These are phyloP conservation scores for Mus musculus DNA, from an alignment of 2,113 vertebrate genomes.

Conservation along the genomic window DNA sequence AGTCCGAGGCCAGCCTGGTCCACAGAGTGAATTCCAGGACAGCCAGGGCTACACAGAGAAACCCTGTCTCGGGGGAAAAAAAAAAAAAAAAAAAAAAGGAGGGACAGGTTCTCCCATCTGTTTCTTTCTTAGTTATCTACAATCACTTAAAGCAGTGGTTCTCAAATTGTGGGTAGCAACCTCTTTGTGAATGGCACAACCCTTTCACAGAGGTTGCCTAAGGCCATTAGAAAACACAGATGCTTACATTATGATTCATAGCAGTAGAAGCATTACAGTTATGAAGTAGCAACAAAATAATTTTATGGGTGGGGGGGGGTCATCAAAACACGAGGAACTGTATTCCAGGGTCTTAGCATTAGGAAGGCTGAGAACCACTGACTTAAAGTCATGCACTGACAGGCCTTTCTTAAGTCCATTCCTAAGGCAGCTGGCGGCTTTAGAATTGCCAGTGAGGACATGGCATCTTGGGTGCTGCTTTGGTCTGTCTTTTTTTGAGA, in stretches of 20 bases:
- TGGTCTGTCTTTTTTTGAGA: background rate
- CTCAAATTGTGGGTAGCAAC: background rate
- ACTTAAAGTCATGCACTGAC: background rate
- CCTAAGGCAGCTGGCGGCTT: background rate
- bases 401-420: background rate
- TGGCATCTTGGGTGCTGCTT: background rate
- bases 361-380: too few species aligned
- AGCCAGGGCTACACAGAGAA: too few species aligned
- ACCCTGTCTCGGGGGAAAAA: too few species aligned
- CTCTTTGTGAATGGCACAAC: background rate
- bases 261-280: too few species aligned
- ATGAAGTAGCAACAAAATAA: too few species aligned
- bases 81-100: background rate
- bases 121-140: conserved; percentile 21
- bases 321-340: too few species aligned
- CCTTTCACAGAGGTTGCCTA: background rate
- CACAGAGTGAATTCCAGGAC: too few species aligned
- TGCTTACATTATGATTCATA: too few species aligned
- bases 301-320: too few species aligned
- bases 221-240: too few species aligned
- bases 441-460: background rate
- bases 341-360: too few species aligned
- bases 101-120: background rate
- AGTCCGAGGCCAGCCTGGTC: too few species aligned
- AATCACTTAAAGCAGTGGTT: background rate